Conservation (phyloP, 2,113 vertebrate species). For the Bucco capensis region DNA sequence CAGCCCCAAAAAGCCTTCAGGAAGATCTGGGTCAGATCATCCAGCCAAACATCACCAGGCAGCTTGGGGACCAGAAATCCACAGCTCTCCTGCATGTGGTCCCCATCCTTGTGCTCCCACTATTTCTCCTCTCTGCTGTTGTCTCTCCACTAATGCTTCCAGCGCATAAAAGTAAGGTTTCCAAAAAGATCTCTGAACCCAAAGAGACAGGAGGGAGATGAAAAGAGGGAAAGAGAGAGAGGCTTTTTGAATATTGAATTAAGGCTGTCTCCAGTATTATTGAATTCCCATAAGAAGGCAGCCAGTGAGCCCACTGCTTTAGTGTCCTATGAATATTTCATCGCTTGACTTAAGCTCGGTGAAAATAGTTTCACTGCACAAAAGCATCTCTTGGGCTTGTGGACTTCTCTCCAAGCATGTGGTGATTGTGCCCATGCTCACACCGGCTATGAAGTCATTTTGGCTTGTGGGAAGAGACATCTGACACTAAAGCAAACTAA, state of each 20-base stretch:
- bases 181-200: constrained; percentile 56
- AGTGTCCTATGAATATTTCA: constrained; percentile 78
- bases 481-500: background rate
- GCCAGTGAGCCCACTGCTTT: constrained; percentile 68
- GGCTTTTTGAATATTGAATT: constrained; percentile 76
- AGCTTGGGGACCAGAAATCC: background rate
- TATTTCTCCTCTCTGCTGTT: rapidly evolving
- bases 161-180: constrained; percentile 48
- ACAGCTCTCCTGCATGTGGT: background rate
- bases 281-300: constrained; percentile 76
- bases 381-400: constrained; percentile 34
- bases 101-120: background rate
- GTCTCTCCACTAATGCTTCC: constrained; percentile 20
- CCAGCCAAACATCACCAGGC: background rate
- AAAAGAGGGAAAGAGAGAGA: constrained; percentile 31
- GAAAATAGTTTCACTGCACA: constrained; percentile 42
- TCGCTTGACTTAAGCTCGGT: constrained; percentile 60
- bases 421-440: background rate
- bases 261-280: constrained; percentile 78
- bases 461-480: background rate
- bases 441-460: background rate
- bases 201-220: background rate
- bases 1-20: background rate
- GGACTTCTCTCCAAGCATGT: background rate
- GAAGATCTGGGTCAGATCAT: background rate